Base-by-base conservation (phyloP, 1,140 invertebrate species). In the Eulimnadia texana region DNA sequence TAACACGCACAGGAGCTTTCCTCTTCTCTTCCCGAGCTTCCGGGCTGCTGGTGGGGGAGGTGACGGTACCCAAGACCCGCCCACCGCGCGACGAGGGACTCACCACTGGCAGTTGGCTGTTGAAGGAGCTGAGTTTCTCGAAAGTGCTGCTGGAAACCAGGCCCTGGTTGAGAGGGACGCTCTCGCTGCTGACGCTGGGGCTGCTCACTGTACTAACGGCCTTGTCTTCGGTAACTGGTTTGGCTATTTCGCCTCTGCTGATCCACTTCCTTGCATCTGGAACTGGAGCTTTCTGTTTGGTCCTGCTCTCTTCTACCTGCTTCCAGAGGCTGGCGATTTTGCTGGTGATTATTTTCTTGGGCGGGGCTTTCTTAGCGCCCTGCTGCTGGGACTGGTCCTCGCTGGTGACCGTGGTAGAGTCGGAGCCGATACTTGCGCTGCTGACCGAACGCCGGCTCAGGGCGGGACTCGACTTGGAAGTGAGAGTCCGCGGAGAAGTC, bases 261-360 rank as follows among this genome's bases (percentile, higher is more conserved):
- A 85, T 81, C 81, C 81, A 84, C 1, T 83, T 80, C 63, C 79
- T 77, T 11, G 76, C 80, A 63, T 86, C 82, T 50, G 76, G 76
- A 33, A 78, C 80, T 62, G 79, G 60, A 3, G 63, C 59, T 58
- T 66, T 66, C 58, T 68, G 63, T 56, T 65, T 78, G 58, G 77
- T 82, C 51, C 82, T 83, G n/a, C 73, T 82, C 33, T 88, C 82
- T 67, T 90, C 86, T 1, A 86, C 84, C 67, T 81, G 84, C 66
- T 90, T 93, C 90, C 90, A 93, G 13, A 94, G 75, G 68, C 80
- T 86, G 1, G 90, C 87, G 49, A 93, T 91, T 70, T 90, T 90
- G 71, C 89, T 92, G 1, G 85, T 82, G 1, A 88, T 82, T 64
- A 87, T 84, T 68, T 84, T 84, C 13, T 81, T 75, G 3, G 62